phyloP scores from a whole-genome alignment of 2,797 vertebrate genomes.

The Phoebastria nigripes region DNA sequence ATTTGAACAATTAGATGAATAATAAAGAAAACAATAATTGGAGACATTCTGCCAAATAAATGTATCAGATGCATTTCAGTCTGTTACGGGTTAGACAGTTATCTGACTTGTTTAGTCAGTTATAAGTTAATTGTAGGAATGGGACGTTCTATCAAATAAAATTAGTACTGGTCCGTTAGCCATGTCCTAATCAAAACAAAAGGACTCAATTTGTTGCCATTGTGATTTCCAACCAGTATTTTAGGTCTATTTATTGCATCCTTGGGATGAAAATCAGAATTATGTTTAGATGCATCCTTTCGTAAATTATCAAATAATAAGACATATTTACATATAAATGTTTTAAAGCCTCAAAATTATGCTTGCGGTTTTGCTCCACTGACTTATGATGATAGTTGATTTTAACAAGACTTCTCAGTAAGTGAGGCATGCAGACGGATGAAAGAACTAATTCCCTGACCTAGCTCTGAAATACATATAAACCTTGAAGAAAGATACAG shows the following conservation, averaged over 20 bases:
- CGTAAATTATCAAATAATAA: neutral
- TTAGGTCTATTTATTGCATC: neutral
- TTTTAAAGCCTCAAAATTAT: neutral
- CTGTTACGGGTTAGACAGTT: neutral
- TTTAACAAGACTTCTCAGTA: neutral
- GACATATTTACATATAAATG: neutral
- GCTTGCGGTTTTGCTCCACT: neutral
- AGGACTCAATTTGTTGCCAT: neutral
- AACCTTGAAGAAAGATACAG: neutral
- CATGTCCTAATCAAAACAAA: neutral
- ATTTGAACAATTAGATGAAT: neutral
- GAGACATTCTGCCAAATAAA: neutral
- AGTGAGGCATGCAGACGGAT: neutral
- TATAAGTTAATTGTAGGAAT: slow-evolving; percentile 16
- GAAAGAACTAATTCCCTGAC: neutral
- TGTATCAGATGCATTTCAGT: neutral
- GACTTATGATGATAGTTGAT: neutral
- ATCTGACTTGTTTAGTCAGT: neutral
- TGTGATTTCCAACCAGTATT: neutral
- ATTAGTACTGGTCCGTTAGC: slow-evolving; percentile 28
- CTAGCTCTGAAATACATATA: neutral
- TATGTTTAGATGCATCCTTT: neutral
- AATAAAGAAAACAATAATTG: neutral
- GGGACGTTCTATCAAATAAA: neutral
- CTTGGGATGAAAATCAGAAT: neutral